A percentile compares a stretch with the other conserved stretches of the same genome.
These are phyloP conservation scores for Acleris cristana DNA, from an alignment of 2,888 invertebrate species.

Conservation along the genomic window DNA sequence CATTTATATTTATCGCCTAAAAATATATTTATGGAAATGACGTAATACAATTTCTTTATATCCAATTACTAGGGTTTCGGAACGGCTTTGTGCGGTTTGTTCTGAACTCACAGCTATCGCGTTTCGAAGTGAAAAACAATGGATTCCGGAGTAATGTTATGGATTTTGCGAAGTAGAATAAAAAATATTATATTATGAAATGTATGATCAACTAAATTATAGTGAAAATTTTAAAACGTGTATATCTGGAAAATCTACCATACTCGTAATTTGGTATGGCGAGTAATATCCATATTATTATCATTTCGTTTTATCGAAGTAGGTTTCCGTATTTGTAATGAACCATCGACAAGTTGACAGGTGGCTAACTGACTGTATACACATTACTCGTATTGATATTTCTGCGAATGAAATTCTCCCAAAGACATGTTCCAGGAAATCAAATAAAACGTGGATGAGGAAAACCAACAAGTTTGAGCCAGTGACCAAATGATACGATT, in stretches of 20 bases:
- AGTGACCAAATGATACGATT: conserved; percentile 37
- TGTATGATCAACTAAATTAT: too few relatives aligned
- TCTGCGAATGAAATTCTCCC: conserved; percentile 26
- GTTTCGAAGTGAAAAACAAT: not conserved
- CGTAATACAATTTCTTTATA: conserved; percentile 23
- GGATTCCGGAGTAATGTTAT: not conserved
- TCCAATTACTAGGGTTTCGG: conserved; percentile 17
- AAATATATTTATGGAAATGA: conserved; percentile 49
- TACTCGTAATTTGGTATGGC: too few relatives aligned
- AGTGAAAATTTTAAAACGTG: too few relatives aligned
- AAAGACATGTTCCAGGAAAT: conserved; percentile 28
- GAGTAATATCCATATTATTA: not conserved
- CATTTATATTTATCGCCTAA: conserved; percentile 59
- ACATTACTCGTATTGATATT: conserved; percentile 13
- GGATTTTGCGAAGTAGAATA: not conserved
- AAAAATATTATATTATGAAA: not conserved
- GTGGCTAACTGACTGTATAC: conserved; percentile 27
- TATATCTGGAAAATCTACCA: not conserved
- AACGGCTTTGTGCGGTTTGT: conserved; percentile 12
- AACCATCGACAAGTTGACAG: conserved; percentile 7
- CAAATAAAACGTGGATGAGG: conserved; percentile 35
- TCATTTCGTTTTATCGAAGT: not conserved
- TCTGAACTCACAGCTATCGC: conserved; percentile 1
- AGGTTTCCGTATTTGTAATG: not conserved
- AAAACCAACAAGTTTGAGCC: conserved; percentile 36